phyloP scores from a whole-genome alignment of 2,888 invertebrate species.

The Coelopa pilipes region DNA sequence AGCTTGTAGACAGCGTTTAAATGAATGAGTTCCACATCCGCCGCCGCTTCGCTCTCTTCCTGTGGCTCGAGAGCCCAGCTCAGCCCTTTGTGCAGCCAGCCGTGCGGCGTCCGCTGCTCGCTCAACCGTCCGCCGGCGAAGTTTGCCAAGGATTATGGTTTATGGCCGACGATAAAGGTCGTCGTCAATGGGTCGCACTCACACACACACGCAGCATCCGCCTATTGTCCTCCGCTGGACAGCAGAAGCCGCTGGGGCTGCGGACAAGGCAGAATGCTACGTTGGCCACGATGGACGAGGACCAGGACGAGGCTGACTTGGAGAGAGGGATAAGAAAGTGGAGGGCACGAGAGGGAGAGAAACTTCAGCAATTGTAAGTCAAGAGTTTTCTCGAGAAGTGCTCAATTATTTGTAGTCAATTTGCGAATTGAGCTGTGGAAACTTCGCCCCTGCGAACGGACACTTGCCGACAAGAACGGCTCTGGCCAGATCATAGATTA shows the following conservation, averaged over 20 bases:
- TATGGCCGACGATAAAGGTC: slow-evolving; percentile 64
- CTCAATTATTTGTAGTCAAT: slow-evolving; percentile 63
- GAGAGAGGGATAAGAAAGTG: background rate
- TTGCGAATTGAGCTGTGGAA: slow-evolving; percentile 58
- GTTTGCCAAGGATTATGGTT: slow-evolving; percentile 58
- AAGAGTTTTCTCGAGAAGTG: slow-evolving; percentile 53
- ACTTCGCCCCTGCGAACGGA: slow-evolving; percentile 42
- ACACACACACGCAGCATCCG: slow-evolving; percentile 37
- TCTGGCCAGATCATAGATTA: slow-evolving; percentile 23
- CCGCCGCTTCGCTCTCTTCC: slow-evolving; percentile 45
- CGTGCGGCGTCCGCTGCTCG: slow-evolving; percentile 26
- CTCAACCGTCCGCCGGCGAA: slow-evolving; percentile 25
- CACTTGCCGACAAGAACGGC: slow-evolving; percentile 30
- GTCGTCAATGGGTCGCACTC: slow-evolving; percentile 61
- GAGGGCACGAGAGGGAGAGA: slow-evolving; percentile 8
- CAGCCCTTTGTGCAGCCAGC: slow-evolving; percentile 37
- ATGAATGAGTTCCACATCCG: slow-evolving; percentile 64
- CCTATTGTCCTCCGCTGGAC: slow-evolving; percentile 32
- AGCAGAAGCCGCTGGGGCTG: background rate
- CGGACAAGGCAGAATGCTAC: background rate
- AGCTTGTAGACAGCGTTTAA: slow-evolving; percentile 64
- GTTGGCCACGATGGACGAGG: too few species aligned
- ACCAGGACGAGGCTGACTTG: too few species aligned
- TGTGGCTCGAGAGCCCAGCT: slow-evolving; percentile 43
- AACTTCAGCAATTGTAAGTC: slow-evolving; percentile 24